Evolutionary conservation across 2,888 invertebrate genomes (phyloP).

Genomic region (Cryptus viduatorius): DNA sequence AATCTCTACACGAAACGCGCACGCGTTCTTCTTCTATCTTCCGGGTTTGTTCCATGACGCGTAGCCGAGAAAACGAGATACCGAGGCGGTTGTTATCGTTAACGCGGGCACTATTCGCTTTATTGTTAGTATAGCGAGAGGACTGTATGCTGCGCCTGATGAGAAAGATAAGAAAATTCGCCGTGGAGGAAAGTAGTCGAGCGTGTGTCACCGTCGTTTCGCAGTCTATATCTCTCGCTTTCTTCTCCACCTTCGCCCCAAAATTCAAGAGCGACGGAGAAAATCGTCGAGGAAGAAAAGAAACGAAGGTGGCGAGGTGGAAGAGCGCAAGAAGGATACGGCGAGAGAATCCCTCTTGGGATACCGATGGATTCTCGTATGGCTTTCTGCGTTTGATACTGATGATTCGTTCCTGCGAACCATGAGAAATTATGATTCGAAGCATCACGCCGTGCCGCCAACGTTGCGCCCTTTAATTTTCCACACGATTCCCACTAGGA

Average conservation of each 20-base stretch:
- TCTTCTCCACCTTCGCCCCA: background rate
- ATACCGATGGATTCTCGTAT: slow-evolving; percentile 39
- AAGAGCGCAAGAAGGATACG: slow-evolving; percentile 6
- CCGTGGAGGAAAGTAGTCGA: background rate
- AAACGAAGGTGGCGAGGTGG: background rate
- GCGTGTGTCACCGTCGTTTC: background rate
- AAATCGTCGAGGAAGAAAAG: background rate
- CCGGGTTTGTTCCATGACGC: slow-evolving; percentile 20
- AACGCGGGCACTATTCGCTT: slow-evolving; percentile 30
- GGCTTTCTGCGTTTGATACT: slow-evolving; percentile 39
- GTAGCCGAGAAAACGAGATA: background rate
- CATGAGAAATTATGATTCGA: slow-evolving; percentile 46
- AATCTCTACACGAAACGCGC: background rate
- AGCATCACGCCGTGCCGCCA: slow-evolving; percentile 14
- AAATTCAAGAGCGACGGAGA: background rate
- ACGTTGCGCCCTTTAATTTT: slow-evolving; percentile 33
- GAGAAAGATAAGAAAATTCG: slow-evolving; percentile 11
- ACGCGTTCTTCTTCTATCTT: slow-evolving; percentile 19
- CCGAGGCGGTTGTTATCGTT: slow-evolving; percentile 29
- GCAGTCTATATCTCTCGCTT: slow-evolving; percentile 5
- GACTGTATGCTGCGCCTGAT: background rate
- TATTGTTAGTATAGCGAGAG: slow-evolving; percentile 27
- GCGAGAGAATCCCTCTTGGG: slow-evolving; percentile 17
- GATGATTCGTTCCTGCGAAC: slow-evolving; percentile 37
- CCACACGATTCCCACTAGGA: slow-evolving; percentile 28